Percentiles rank a stretch among this genome's conserved stretches.
phyloP scores from a whole-genome alignment of 2,888 invertebrate genomes.

The Azorinus chamasolen region DNA sequence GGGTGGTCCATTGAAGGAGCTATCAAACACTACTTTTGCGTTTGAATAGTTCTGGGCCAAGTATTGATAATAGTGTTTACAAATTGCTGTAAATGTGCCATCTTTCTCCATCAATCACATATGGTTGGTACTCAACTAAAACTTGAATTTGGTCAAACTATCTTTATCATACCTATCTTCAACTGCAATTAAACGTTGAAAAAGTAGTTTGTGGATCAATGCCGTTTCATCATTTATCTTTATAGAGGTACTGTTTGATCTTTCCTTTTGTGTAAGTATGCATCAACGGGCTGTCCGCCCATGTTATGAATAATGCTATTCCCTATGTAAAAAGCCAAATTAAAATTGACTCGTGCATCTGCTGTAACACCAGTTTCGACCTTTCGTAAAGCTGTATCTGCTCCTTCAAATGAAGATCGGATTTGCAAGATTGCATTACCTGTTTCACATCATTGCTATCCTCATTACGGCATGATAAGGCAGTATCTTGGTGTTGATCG shows the following conservation, averaged over 20 bases:
- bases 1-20: too few species aligned
- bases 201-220: neutral
- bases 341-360: slow-evolving; percentile 5
- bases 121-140: neutral
- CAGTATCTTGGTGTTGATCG: slow-evolving; percentile 18
- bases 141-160: neutral
- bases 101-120: too few species aligned
- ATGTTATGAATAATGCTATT: slow-evolving; percentile 1
- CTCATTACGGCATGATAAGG: neutral
- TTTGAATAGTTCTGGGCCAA: too few species aligned
- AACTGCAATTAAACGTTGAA: neutral
- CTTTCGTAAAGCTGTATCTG: neutral
- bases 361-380: slow-evolving; percentile 11
- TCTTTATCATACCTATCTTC: neutral
- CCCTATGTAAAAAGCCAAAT: slow-evolving; percentile 5
- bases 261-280: neutral
- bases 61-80: too few species aligned
- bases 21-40: too few species aligned
- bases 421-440: neutral
- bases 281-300: neutral
- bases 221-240: too few species aligned
- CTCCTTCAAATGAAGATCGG: neutral
- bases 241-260: too few species aligned
- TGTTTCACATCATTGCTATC: slow-evolving; percentile 9
- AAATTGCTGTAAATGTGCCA: too few species aligned